A percentile compares a stretch with the other conserved stretches of the same genome.
These are phyloP conservation scores for Pheosia gnoma DNA, from an alignment of 2,888 invertebrate genomes.

Conservation along the genomic window DNA sequence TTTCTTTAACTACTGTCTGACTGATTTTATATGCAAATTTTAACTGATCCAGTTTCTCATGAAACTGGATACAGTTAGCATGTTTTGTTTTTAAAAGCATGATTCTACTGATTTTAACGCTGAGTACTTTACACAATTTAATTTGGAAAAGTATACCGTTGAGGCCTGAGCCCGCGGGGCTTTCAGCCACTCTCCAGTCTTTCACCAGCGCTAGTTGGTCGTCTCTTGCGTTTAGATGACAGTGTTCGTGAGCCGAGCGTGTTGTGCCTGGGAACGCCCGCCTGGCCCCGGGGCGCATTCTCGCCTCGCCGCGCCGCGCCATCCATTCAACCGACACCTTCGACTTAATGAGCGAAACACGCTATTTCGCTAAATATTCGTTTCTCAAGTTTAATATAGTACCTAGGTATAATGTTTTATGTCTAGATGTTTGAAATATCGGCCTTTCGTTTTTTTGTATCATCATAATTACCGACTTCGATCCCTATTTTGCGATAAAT, in stretches of 20 bases:
- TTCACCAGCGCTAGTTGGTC: too few relatives aligned
- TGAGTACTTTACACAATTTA: too few relatives aligned
- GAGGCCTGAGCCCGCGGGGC: too few relatives aligned
- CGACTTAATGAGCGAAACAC: slow-evolving; percentile 64
- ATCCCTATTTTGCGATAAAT: neutral
- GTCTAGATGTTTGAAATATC: neutral
- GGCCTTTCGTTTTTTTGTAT: neutral
- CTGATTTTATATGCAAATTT: too few relatives aligned
- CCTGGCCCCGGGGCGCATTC: slow-evolving; percentile 68
- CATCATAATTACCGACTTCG: neutral
- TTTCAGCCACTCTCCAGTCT: too few relatives aligned
- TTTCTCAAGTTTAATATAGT: slow-evolving; percentile 39
- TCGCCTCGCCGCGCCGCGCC: slow-evolving; percentile 53
- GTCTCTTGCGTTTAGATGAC: slow-evolving; percentile 9
- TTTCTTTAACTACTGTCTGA: too few relatives aligned
- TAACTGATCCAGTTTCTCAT: too few relatives aligned
- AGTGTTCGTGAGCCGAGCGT: slow-evolving; percentile 40
- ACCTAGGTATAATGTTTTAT: too few relatives aligned
- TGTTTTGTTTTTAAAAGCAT: too few relatives aligned
- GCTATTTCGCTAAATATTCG: slow-evolving; percentile 42
- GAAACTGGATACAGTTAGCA: too few relatives aligned
- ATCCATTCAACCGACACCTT: slow-evolving; percentile 53
- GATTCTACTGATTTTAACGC: too few relatives aligned
- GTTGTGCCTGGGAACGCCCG: slow-evolving; percentile 59
- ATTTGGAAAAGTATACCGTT: too few relatives aligned